A percentile compares a stretch with the other conserved stretches of the same genome.
phyloP scores from a whole-genome alignment of 1,140 invertebrate species.

The Pogonus chalceus region DNA sequence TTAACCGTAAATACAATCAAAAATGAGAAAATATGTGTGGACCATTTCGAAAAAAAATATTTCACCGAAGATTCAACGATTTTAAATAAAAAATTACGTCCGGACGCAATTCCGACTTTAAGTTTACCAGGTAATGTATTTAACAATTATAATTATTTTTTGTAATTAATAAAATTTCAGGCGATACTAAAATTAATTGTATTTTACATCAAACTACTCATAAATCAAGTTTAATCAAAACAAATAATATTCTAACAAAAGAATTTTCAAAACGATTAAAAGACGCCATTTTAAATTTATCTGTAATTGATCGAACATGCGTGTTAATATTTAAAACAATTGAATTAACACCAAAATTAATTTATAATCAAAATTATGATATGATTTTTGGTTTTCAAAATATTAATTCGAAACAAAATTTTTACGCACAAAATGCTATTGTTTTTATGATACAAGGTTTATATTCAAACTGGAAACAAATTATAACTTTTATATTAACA shows the following conservation, averaged over 20 bases:
- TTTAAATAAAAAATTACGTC: not conserved
- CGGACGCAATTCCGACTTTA: not conserved
- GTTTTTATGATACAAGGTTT: not conserved
- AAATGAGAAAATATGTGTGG: not conserved
- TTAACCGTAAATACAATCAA: not conserved
- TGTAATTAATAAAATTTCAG: not conserved
- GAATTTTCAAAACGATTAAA: not conserved
- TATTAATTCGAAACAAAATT: not conserved
- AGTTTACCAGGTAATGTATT: constrained; percentile 1
- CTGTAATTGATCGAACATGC: not conserved
- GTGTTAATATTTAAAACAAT: not conserved
- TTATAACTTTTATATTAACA: not conserved
- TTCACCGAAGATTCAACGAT: not conserved
- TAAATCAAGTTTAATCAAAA: not conserved
- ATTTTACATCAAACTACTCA: not conserved
- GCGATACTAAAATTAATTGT: not conserved
- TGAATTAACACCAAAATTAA: not conserved
- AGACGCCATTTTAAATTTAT: not conserved
- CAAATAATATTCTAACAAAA: not conserved
- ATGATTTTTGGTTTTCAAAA: not conserved
- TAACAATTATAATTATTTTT: not conserved
- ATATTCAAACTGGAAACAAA: not conserved
- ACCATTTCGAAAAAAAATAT: not conserved
- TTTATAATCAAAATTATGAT: not conserved
- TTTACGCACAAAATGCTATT: not conserved